These are phyloP conservation scores for Panopea generosa DNA, from an alignment of 2,888 invertebrate species.

Conservation along the genomic window DNA sequence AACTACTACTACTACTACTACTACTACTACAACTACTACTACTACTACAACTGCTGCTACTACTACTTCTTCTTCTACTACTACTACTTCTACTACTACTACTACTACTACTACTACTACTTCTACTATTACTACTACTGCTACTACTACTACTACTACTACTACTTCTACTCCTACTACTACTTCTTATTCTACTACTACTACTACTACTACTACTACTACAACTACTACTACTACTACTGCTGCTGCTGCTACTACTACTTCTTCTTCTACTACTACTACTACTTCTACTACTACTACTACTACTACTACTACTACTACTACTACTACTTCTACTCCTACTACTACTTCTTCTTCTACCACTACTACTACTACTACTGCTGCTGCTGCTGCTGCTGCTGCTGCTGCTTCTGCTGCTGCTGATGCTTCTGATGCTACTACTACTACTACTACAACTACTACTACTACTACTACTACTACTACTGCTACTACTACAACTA, in stretches of 20 bases:
- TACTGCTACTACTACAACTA: constrained; percentile 23
- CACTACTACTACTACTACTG: constrained; percentile 25
- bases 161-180: too few species aligned
- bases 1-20: constrained; percentile 27
- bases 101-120: constrained; percentile 24
- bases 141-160: constrained; percentile 33
- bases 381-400: constrained; percentile 19
- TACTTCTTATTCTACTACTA: too few species aligned
- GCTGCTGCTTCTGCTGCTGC: too few species aligned
- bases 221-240: constrained; percentile 31
- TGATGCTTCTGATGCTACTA: too few species aligned
- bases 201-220: constrained; percentile 24
- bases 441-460: constrained; percentile 22
- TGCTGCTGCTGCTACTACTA: constrained; percentile 19
- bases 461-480: constrained; percentile 27
- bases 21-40: constrained; percentile 26
- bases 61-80: constrained; percentile 10
- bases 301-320: constrained; percentile 25
- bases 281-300: constrained; percentile 13
- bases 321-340: too few species aligned
- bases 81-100: constrained; percentile 22
- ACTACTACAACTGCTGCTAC: constrained; percentile 19
- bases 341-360: too few species aligned
- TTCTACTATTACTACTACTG: constrained; percentile 19
- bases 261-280: constrained; percentile 17